phyloP scores from a whole-genome alignment of 2,113 vertebrate species.

The Casuarius casuarius region DNA sequence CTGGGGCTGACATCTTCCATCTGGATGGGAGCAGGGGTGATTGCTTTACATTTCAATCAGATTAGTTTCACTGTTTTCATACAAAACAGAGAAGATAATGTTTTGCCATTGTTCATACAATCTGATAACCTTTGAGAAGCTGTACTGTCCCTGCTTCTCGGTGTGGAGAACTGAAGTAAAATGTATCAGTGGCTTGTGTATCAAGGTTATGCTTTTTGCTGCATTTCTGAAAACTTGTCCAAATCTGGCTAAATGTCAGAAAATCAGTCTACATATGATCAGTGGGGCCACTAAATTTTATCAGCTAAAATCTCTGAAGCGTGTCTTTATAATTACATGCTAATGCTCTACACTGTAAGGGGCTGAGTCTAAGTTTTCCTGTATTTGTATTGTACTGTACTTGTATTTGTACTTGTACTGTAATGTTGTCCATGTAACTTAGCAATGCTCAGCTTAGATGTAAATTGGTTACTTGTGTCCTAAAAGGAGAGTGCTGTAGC shows the following conservation, averaged over 20 bases:
- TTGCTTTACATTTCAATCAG: constrained; percentile 12
- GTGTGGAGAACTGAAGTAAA: neutral
- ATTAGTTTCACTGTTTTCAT: neutral
- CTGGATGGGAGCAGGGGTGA: neutral
- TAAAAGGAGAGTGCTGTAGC: neutral
- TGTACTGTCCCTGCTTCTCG: neutral
- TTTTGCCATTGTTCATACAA: neutral
- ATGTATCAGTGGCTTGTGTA: neutral
- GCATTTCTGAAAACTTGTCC: neutral
- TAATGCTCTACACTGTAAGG: neutral
- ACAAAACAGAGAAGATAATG: neutral
- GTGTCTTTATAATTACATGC: neutral
- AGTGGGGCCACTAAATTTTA: neutral
- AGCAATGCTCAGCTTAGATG: neutral
- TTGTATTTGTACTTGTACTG: neutral
- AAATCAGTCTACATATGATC: neutral
- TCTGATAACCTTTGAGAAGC: neutral
- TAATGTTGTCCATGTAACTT: neutral
- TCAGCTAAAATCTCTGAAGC: neutral
- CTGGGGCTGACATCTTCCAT: constrained; percentile 24
- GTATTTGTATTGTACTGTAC: neutral
- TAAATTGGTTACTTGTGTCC: neutral
- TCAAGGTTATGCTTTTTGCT: neutral
- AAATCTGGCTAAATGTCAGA: neutral
- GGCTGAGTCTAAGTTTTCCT: neutral